A percentile compares a stretch with the other conserved stretches of the same genome.
Evolutionary conservation across 2,888 invertebrate genomes (phyloP).

Genomic region (Sesia apiformis): DNA sequence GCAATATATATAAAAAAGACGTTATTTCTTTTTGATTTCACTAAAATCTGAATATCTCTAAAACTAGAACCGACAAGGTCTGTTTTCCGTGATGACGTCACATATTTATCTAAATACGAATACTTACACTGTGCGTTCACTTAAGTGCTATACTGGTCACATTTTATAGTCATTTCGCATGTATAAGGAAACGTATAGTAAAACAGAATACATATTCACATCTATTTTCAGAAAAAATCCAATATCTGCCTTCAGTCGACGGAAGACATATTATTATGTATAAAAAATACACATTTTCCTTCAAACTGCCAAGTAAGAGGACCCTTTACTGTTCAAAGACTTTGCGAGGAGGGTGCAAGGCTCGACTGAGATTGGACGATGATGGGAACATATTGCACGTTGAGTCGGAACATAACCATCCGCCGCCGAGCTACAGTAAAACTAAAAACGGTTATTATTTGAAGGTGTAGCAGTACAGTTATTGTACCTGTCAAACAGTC

Average conservation of each 20-base stretch:
- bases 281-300: constrained; percentile 9
- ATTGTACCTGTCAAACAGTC: too few species aligned
- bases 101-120: too few species aligned
- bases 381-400: constrained; percentile 1
- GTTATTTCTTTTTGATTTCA: too few species aligned
- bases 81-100: too few species aligned
- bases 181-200: too few species aligned
- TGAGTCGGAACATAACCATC: constrained; percentile 12
- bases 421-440: constrained; percentile 9
- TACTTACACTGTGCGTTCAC: too few species aligned
- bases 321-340: constrained; percentile 2
- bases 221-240: constrained; percentile 25
- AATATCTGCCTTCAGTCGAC: constrained; percentile 21
- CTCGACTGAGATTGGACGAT: constrained; percentile 2
- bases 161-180: too few species aligned
- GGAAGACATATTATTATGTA: constrained; percentile 8
- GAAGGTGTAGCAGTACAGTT: background rate
- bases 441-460: constrained; percentile 7
- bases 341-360: background rate
- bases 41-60: too few species aligned
- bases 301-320: background rate
- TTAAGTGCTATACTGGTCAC: too few species aligned
- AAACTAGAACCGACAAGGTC: too few species aligned
- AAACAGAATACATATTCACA: too few species aligned
- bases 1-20: too few species aligned